Conservation (phyloP, 2,888 invertebrate genomes). For the Cosmorhoe ocellata region DNA sequence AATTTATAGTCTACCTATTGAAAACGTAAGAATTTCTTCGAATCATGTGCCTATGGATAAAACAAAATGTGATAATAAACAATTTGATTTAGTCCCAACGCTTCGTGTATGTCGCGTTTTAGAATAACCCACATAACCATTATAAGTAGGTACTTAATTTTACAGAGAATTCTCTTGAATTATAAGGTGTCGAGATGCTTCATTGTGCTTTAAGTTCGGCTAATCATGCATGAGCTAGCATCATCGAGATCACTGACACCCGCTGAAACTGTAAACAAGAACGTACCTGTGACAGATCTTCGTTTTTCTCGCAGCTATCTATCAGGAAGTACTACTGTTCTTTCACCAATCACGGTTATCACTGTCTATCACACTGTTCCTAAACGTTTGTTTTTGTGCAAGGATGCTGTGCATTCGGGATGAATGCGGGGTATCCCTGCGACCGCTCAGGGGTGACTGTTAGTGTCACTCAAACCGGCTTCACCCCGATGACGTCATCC, state of each 20-base stretch:
- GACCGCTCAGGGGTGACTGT: conserved; percentile 76
- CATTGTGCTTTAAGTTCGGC: conserved; percentile 26
- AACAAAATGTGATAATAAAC: no score
- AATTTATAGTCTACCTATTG: no score
- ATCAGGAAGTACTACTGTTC: conserved; percentile 35
- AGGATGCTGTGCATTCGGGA: conserved; percentile 33
- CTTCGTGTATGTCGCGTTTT: no score
- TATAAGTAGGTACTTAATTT: no score
- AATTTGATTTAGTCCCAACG: no score
- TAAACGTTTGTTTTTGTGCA: conserved; percentile 65
- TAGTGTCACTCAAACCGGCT: conserved; percentile 74
- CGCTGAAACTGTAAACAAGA: conserved; percentile 63
- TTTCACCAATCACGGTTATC: conserved; percentile 50
- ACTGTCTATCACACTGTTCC: conserved; percentile 47
- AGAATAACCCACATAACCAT: no score
- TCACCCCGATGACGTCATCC: conserved; percentile 81
- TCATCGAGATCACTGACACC: conserved; percentile 58
- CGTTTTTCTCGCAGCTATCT: conserved; percentile 12
- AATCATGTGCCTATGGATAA: no score
- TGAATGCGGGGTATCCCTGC: conserved; percentile 60
- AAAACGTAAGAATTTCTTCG: no score
- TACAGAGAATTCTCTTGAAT: no score
- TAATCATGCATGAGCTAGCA: conserved; percentile 56
- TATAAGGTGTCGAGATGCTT: background rate
- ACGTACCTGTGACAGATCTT: conserved; percentile 38